Evolutionary conservation across 2,113 vertebrate genomes (phyloP), one percentile per base, ranked within the genome.

Genomic region (Psophia crepitans): DNA sequence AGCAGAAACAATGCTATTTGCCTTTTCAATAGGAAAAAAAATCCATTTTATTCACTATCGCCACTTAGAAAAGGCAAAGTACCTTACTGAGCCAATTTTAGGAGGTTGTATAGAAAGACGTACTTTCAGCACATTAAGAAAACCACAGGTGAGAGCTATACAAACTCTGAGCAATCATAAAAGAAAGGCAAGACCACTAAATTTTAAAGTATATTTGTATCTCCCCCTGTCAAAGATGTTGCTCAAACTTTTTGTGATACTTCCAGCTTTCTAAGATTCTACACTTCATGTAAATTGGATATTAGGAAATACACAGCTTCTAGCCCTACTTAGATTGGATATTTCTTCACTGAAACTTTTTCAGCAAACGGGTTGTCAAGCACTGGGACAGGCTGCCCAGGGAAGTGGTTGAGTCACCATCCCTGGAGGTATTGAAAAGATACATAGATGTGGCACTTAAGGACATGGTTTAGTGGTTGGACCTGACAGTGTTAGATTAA

Each of bases 1-100:
- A 89, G 60, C 54, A 64, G 73, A 93, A 93, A 96, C 93, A 96
- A 96, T 96, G 91, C 27, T 93, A 61, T 76, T 90, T 82, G 65
- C 49, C 23, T 87, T 96, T 87, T 89, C 81, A 84, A 73, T 56
- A 53, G 70, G 27, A 33, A 69, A 60, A 71, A 82, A 82, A 32
- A 4, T 20, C 37, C 53, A 65, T 85, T 86, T 93, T 93, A 35
- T 60, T 90, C 46, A 75, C 35, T 84, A 30, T 46, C 4, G 23
- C 73, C 68, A 71, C 70, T 94, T 84, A 33, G 26, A 93, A 96
- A 93, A 90, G 26, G 35, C 35, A 51, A 87, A 65, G 35, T 57
- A 87, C 32, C 8, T 79, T 83, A 83, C n/a, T 35, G 63, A 86
- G 54, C 17, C 57, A 69, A 27, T 41, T 94, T 91, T 85, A 54